Evolutionary conservation across 2,888 invertebrate species (phyloP).

Genomic region (Scaptomyza caliginosa): DNA sequence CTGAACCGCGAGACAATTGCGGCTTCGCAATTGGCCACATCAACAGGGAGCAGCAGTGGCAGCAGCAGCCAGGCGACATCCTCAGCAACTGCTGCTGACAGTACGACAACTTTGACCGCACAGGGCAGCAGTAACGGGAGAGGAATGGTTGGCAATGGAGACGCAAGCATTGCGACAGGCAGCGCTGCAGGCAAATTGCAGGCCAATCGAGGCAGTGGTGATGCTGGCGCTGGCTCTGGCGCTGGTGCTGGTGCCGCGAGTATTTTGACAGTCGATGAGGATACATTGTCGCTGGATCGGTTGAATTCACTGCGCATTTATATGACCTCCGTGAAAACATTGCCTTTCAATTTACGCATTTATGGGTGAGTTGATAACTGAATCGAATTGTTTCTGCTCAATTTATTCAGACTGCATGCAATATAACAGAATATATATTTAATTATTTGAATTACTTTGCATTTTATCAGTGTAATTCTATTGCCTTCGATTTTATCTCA

Average conservation of each 20-base stretch:
- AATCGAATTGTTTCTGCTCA: slow-evolving; percentile 18
- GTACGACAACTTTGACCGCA: slow-evolving; percentile 71
- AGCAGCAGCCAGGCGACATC: slow-evolving; percentile 62
- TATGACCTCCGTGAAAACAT: slow-evolving; percentile 83
- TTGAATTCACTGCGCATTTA: slow-evolving; percentile 84
- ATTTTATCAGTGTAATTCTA: no score
- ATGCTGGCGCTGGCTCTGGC: slow-evolving; percentile 20
- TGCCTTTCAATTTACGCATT: slow-evolving; percentile 84
- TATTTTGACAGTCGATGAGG: slow-evolving; percentile 81
- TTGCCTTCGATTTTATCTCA: no score
- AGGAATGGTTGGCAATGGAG: slow-evolving; percentile 24
- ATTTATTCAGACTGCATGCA: slow-evolving; percentile 10
- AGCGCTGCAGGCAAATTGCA: slow-evolving; percentile 64
- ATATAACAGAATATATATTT: background rate
- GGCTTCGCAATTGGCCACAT: slow-evolving; percentile 84
- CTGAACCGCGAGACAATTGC: slow-evolving; percentile 84
- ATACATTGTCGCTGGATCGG: slow-evolving; percentile 83
- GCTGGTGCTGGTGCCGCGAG: slow-evolving; percentile 55
- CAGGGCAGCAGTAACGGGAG: slow-evolving; percentile 53
- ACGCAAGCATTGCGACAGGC: slow-evolving; percentile 62
- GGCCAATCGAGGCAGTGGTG: slow-evolving; percentile 29
- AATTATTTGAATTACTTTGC: no score
- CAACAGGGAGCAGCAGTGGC: slow-evolving; percentile 71
- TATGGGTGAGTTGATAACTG: slow-evolving; percentile 82
- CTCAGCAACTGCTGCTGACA: slow-evolving; percentile 69